phyloP scores from a whole-genome alignment of 1,140 invertebrate species.

The Caerostris extrusa region DNA sequence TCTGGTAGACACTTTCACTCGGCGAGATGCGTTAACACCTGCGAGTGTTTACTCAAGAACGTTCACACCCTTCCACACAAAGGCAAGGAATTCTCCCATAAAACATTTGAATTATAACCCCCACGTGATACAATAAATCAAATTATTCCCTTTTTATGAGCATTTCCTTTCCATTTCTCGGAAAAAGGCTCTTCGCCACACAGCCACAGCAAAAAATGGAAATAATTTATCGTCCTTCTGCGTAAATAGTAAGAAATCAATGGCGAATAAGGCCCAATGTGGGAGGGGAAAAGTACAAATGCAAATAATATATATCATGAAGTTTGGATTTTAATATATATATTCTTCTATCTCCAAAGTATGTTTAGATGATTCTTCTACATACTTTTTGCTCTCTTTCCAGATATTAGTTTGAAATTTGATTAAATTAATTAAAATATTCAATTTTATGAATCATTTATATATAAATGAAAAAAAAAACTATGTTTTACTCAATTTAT shows the following conservation, averaged over 20 bases:
- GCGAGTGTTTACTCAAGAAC: constrained; percentile 51
- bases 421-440: no score
- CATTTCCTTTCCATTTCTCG: constrained; percentile 21
- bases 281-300: no score
- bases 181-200: constrained; percentile 3
- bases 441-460: no score
- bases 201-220: neutral
- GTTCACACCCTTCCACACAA: constrained; percentile 34
- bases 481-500: no score
- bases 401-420: no score
- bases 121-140: constrained; percentile 67
- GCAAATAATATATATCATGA: no score
- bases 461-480: no score
- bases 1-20: constrained; percentile 28
- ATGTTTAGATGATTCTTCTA: no score
- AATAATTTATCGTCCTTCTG: neutral
- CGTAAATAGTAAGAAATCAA: neutral
- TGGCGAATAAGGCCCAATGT: neutral
- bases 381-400: no score
- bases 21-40: constrained; percentile 46
- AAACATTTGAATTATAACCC: constrained; percentile 50
- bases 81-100: constrained; percentile 12
- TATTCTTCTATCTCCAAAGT: no score
- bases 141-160: constrained; percentile 50
- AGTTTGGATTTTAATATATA: no score